These are phyloP conservation scores for Magallana ariakensis DNA, from an alignment of 1,140 invertebrate genomes.

Conservation along the genomic window DNA sequence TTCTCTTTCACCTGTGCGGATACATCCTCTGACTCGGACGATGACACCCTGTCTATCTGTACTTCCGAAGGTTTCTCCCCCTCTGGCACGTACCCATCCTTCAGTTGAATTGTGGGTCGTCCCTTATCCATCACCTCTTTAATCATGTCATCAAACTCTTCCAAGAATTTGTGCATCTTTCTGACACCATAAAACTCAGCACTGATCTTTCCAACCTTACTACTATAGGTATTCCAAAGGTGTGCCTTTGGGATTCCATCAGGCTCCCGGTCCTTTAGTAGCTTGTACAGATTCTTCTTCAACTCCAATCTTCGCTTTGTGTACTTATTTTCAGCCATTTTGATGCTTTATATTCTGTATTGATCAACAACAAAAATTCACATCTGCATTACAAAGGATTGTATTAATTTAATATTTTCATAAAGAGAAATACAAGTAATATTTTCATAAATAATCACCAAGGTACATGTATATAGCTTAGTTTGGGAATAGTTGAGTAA, in stretches of 20 bases:
- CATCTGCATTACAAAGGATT: too few species aligned
- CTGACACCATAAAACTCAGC: slow-evolving; percentile 38
- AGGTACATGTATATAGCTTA: too few species aligned
- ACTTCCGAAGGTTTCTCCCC: background rate
- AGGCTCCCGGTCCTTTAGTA: slow-evolving; percentile 37
- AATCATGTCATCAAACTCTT: slow-evolving; percentile 40
- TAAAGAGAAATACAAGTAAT: too few species aligned
- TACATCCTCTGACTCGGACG: background rate
- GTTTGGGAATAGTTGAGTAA: too few species aligned
- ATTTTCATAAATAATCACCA: too few species aligned
- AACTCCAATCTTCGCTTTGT: slow-evolving; percentile 27
- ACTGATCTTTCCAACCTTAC: background rate
- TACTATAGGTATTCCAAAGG: slow-evolving; percentile 44
- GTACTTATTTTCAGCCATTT: slow-evolving; percentile 36
- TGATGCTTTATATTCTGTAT: background rate
- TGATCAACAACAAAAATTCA: too few species aligned
- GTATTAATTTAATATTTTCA: too few species aligned
- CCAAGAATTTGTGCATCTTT: slow-evolving; percentile 50
- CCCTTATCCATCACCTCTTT: slow-evolving; percentile 37
- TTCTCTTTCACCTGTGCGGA: background rate
- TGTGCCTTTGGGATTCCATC: slow-evolving; percentile 49
- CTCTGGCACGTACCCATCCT: slow-evolving; percentile 14
- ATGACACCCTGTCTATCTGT: slow-evolving; percentile 43
- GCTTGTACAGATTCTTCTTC: slow-evolving; percentile 49
- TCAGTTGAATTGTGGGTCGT: slow-evolving; percentile 7